Evolutionary conservation across 2,797 vertebrate species (phyloP), one percentile per base, ranked within the genome.

Genomic region (Pangasius macronema): DNA sequence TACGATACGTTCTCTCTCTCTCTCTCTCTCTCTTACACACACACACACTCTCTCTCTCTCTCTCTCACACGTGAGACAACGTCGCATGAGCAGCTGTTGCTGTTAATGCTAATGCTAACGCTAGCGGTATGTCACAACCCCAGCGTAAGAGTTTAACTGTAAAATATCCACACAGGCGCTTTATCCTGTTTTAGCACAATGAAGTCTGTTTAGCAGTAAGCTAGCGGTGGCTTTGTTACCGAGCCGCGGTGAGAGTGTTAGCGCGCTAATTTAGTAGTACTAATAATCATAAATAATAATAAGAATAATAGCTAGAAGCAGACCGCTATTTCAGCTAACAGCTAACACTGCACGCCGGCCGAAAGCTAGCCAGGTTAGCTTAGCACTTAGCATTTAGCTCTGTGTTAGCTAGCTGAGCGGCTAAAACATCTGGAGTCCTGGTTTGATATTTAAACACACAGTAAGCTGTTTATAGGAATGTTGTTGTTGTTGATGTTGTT

Each of bases 121-220:
- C 49, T 83, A 83, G 18, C 24, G 36, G 68, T 27, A 27, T 22
- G 51, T 55, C 80, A 84, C 22, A 5, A n/a, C 42, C 16, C 33
- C 13, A 14, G 14, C 10, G 39, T 61, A 39, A 3, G n/a, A 22
- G 9, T 79, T 33, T 4, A 59, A 27, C 4, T 27, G 5, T 49
- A 27, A 14, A 16, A 0, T 6, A 24, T 33, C 3, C 18, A 1
- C 33, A 22, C 0, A 2, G 1, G n/a, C 5, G 3, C 6, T 42
- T 46, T 46, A 27, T 46, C 30, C 7, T 61, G 27, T 10, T 81
- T 39, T 24, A 30, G 0, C 2, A 49, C 27, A 20, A 5, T n/a
- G 1, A 63, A 3, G 3, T 2, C 14, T 3, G 5, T 27, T 80
- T 5, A 36, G 39, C 51, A 20, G n/a, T 5, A 53, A 7, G 8